A percentile compares a stretch with the other conserved stretches of the same genome.
Conservation (phyloP, 2,797 vertebrate species). For the Sciaenops ocellatus region DNA sequence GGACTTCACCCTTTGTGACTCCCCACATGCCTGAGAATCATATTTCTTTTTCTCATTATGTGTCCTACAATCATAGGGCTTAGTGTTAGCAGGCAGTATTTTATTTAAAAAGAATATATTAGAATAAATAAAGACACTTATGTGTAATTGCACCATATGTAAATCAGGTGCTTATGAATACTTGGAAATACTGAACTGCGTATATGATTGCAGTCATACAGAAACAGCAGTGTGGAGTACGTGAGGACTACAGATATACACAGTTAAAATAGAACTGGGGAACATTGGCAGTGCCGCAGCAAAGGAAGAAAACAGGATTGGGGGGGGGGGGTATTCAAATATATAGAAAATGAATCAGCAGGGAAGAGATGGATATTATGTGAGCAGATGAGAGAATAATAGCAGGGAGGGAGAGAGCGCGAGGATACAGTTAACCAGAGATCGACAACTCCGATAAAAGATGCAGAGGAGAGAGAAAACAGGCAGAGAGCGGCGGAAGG, state of each 20-base stretch:
- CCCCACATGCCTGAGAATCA: not conserved
- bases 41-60: not conserved
- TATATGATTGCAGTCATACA: not conserved
- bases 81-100: not conserved
- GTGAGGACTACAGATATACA: not conserved
- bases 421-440: constrained; percentile 34
- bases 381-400: constrained; percentile 60
- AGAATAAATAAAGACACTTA: constrained; percentile 1
- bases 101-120: not conserved
- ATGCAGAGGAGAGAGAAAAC: constrained; percentile 47
- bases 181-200: constrained; percentile 2
- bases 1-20: not conserved
- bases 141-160: not conserved
- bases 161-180: not conserved
- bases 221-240: constrained; percentile 1
- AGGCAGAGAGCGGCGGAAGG: constrained; percentile 15
- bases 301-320: not conserved
- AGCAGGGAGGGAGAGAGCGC: constrained; percentile 3
- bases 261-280: constrained; percentile 22
- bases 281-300: constrained; percentile 14
- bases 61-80: constrained; percentile 5
- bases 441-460: constrained; percentile 52
- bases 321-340: constrained; percentile 44
- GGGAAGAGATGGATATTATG: constrained; percentile 54
- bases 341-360: constrained; percentile 51